phyloP scores from a whole-genome alignment of 2,888 invertebrate genomes.

The Salticus scenicus region DNA sequence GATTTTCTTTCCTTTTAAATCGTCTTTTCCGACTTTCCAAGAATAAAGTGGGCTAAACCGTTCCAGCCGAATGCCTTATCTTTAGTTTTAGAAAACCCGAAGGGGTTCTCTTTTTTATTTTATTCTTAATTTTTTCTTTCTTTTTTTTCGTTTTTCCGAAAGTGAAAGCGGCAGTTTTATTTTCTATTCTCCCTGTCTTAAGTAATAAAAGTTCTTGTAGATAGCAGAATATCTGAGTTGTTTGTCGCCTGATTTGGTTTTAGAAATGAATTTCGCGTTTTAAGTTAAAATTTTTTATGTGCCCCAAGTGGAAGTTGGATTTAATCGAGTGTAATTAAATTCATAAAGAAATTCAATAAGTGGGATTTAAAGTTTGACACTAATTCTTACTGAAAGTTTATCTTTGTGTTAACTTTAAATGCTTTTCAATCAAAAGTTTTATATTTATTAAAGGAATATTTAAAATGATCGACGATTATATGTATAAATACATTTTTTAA shows the following conservation, averaged over 20 bases:
- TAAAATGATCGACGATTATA: too few relatives aligned
- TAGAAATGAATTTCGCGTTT: slow-evolving; percentile 44
- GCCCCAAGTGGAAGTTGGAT: background rate
- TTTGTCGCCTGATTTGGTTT: slow-evolving; percentile 63
- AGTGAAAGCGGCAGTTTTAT: slow-evolving; percentile 44
- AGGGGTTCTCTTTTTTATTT: slow-evolving; percentile 26
- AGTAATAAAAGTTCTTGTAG: slow-evolving; percentile 53
- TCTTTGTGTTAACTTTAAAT: background rate
- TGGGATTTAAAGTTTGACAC: background rate
- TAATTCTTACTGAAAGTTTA: background rate
- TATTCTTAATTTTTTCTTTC: background rate
- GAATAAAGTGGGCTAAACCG: slow-evolving; percentile 60
- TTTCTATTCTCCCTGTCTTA: slow-evolving; percentile 58
- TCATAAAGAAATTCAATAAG: slow-evolving; percentile 5
- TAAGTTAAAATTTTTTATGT: background rate
- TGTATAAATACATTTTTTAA: too few relatives aligned
- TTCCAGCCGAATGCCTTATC: slow-evolving; percentile 59
- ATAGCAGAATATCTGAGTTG: slow-evolving; percentile 31
- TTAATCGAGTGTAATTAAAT: slow-evolving; percentile 14
- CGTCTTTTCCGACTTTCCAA: slow-evolving; percentile 36
- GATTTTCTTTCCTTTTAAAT: slow-evolving; percentile 25
- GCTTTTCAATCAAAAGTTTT: slow-evolving; percentile 19
- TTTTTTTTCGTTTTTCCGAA: background rate
- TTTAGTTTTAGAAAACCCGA: slow-evolving; percentile 48
- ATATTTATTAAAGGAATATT: too few relatives aligned